These are phyloP conservation scores for Bursaphelenchus okinawaensis DNA, from an alignment of 2,888 invertebrate genomes.

Conservation along the genomic window DNA sequence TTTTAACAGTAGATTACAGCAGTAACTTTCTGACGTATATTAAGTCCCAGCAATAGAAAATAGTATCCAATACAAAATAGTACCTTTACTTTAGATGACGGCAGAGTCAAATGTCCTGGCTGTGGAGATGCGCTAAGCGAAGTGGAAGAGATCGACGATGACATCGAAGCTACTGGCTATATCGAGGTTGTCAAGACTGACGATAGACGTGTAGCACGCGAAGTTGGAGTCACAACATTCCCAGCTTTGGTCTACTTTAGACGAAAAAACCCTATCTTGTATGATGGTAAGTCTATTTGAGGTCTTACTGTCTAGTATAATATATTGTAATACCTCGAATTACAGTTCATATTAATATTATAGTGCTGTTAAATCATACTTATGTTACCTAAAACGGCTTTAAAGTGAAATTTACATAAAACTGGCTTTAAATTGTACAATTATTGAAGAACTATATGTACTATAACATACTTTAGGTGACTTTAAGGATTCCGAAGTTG, in stretches of 20 bases:
- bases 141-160: slow-evolving; percentile 86
- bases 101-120: slow-evolving; percentile 74
- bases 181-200: slow-evolving; percentile 58
- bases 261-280: slow-evolving; percentile 89
- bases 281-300: slow-evolving; percentile 69
- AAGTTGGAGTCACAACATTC: slow-evolving; percentile 89
- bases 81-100: slow-evolving; percentile 47
- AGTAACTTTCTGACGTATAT: no score
- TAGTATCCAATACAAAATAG: neutral
- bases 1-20: no score
- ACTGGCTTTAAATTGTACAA: no score
- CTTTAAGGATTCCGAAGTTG: slow-evolving; percentile 53
- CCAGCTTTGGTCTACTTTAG: slow-evolving; percentile 93
- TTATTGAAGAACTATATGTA: no score
- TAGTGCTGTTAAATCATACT: neutral
- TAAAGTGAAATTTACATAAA: no score
- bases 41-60: no score
- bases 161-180: slow-evolving; percentile 65
- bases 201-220: slow-evolving; percentile 70
- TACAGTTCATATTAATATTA: no score
- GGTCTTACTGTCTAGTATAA: neutral
- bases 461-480: slow-evolving; percentile 49
- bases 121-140: slow-evolving; percentile 77
- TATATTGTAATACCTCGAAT: no score
- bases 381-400: no score